A percentile compares a stretch with the other conserved stretches of the same genome.
Evolutionary conservation across 2,888 invertebrate genomes (phyloP).

Genomic region (Lottia scabra): DNA sequence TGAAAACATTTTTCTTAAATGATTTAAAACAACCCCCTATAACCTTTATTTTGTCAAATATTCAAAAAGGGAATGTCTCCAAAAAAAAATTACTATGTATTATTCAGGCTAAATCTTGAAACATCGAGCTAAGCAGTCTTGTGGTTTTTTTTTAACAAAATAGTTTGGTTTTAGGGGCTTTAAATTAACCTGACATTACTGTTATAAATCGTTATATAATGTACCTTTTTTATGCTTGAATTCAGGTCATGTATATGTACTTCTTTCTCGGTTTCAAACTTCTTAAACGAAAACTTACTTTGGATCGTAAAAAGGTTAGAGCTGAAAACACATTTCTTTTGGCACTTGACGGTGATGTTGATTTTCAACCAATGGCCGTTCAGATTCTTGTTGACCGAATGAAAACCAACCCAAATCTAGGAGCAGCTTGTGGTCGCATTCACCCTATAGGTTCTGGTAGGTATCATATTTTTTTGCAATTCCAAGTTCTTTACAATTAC

Average conservation of each 20-base stretch:
- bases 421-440: slow-evolving; percentile 97
- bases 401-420: slow-evolving; percentile 96
- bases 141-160: too few species aligned
- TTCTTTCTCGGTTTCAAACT: slow-evolving; percentile 93
- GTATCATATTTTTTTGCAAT: neutral
- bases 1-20: too few species aligned
- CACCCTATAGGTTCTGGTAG: slow-evolving; percentile 91
- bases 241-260: slow-evolving; percentile 98
- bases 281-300: slow-evolving; percentile 80
- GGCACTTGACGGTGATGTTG: slow-evolving; percentile 97
- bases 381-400: slow-evolving; percentile 94
- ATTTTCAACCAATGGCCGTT: slow-evolving; percentile 95
- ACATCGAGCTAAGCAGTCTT: too few species aligned
- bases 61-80: too few species aligned
- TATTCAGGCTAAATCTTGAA: too few species aligned
- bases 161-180: too few species aligned
- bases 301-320: slow-evolving; percentile 36
- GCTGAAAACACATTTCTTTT: slow-evolving; percentile 95
- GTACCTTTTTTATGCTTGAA: neutral
- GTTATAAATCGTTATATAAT: too few species aligned
- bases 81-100: too few species aligned
- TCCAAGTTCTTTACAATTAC: too few species aligned
- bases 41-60: too few species aligned
- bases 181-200: too few species aligned
- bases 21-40: too few species aligned